Evolutionary conservation across 2,113 vertebrate genomes (phyloP), one percentile per base, ranked within the genome.

Genomic region (Emydura subglobosa): DNA sequence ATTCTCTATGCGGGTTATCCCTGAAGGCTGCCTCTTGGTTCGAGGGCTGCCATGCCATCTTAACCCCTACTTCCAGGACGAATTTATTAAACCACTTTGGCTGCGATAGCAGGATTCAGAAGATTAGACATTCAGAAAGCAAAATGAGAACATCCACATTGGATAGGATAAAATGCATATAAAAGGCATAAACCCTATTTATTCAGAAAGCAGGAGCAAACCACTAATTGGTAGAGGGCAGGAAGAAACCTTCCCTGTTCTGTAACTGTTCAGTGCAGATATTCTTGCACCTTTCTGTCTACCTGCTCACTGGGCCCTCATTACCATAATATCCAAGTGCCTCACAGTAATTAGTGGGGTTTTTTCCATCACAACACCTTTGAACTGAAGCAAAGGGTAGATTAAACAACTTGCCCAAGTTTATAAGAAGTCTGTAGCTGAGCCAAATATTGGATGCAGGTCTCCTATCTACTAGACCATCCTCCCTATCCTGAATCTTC

Each of bases 1-100:
- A 79, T 91, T 91, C 74, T 92, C 89, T 95, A 50, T 86, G 79
- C 50, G 96, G 39, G n/a, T 82, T 90, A 54, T 89, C 83, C 31
- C 44, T 95, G 74, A 5, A 74, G 31, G 95, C 86, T 85, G 92
- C 12, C 19, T 91, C 47, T 92, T 80, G 7, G 16, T 34, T 54
- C 39, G 80, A 84, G 94, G 44, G 44, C 2, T 85, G 81, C 4
- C 16, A 74, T n/a, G 87, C 34, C 34, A 83, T 31, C 29, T 74
- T 50, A 86, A 68, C 6, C 84, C 16, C 74, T 54, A 86, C 8
- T 92, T 96, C 42, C 81, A 93, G 81, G 51, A 9, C 86, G 54
- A 88, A 94, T 85, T 91, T 95, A 94, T 49, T 65, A 19, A 89
- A 92, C 44, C 49, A 21, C 82, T 81, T 89, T 22, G 54, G 92